Conservation (phyloP, 2,797 vertebrate species). For the Hypotaenidia okinawae region DNA sequence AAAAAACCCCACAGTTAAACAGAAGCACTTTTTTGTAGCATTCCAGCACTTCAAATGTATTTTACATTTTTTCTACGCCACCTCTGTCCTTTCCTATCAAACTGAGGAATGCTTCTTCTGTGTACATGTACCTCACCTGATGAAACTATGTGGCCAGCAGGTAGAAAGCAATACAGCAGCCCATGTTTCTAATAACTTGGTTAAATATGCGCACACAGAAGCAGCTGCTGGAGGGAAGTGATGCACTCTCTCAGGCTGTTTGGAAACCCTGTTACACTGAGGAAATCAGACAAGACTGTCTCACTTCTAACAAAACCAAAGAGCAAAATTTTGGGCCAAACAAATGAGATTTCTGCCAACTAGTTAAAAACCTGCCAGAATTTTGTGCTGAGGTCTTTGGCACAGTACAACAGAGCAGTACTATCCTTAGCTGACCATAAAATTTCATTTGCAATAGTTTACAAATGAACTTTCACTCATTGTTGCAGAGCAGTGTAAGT, state of each 20-base stretch:
- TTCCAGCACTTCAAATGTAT: neutral
- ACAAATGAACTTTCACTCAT: constrained; percentile 39
- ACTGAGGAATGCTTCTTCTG: neutral
- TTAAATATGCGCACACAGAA: neutral
- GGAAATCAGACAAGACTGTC: constrained; percentile 18
- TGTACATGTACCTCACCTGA: neutral
- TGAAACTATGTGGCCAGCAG: neutral
- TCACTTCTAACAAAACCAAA: constrained; percentile 27
- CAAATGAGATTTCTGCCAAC: constrained; percentile 14
- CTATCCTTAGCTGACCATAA: constrained; percentile 11
- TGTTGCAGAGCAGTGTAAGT: constrained; percentile 28
- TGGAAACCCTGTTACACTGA: neutral
- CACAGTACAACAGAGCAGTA: neutral
- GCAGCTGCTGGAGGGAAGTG: neutral
- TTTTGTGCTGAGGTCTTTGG: neutral
- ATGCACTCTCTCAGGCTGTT: neutral
- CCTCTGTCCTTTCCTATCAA: neutral
- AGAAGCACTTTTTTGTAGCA: neutral
- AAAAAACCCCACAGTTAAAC: neutral
- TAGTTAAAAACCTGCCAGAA: neutral
- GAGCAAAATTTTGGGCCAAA: constrained; percentile 29
- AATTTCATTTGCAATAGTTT: neutral
- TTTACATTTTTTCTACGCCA: neutral
- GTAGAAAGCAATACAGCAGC: neutral
- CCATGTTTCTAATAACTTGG: neutral